These are phyloP conservation scores for Phymatocera aterrima DNA, from an alignment of 2,888 invertebrate species.

Conservation along the genomic window DNA sequence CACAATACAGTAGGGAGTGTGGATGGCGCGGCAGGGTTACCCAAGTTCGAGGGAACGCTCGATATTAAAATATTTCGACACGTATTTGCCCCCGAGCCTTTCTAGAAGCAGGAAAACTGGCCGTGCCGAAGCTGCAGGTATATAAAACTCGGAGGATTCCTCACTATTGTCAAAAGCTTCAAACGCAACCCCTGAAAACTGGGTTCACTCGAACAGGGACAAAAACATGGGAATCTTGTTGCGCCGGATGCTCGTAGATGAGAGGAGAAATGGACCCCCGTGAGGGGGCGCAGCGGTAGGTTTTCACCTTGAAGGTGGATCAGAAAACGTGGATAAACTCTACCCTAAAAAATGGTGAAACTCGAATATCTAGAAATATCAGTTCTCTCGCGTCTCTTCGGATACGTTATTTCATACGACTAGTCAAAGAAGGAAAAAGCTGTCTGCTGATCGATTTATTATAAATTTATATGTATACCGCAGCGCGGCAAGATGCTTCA, in stretches of 20 bases:
- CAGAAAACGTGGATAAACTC: too few relatives aligned
- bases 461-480: not conserved
- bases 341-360: too few relatives aligned
- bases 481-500: not conserved
- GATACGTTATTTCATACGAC: too few relatives aligned
- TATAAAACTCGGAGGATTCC: not conserved
- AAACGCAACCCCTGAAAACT: not conserved
- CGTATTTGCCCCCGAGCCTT: slow-evolving; percentile 57
- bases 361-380: too few relatives aligned
- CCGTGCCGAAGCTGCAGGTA: slow-evolving; percentile 2
- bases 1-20: slow-evolving; percentile 14
- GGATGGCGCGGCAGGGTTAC: slow-evolving; percentile 2
- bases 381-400: too few relatives aligned
- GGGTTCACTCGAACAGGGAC: not conserved
- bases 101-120: slow-evolving; percentile 46
- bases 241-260: too few relatives aligned
- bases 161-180: not conserved
- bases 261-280: too few relatives aligned
- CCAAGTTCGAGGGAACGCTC: slow-evolving; percentile 49
- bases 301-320: too few relatives aligned
- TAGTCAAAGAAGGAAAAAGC: not conserved
- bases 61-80: slow-evolving; percentile 71
- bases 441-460: not conserved
- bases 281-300: too few relatives aligned
- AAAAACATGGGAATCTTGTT: too few relatives aligned